A percentile compares a stretch with the other conserved stretches of the same genome.
These are phyloP conservation scores for Gorsachius magnificus DNA, from an alignment of 2,797 vertebrate species.

Conservation along the genomic window DNA sequence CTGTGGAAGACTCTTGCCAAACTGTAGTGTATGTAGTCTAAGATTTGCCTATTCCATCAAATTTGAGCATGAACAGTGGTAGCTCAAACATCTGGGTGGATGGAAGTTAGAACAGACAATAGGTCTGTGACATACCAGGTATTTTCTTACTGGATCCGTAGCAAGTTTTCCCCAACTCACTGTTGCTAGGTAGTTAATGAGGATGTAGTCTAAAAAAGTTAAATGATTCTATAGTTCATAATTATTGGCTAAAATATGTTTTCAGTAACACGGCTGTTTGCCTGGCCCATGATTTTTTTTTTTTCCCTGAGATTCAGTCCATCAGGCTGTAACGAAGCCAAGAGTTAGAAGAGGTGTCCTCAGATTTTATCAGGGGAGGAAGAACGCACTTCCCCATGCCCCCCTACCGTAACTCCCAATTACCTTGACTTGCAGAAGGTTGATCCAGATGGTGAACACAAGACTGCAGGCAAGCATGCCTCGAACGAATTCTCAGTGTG, in stretches of 20 bases:
- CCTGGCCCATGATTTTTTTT: not conserved
- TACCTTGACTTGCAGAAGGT: slow-evolving; percentile 45
- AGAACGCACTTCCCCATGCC: not conserved
- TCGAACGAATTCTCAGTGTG: not conserved
- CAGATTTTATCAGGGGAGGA: not conserved
- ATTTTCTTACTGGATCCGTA: not conserved
- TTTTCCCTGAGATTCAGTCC: not conserved
- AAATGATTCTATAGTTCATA: not conserved
- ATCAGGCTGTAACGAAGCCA: slow-evolving; percentile 1
- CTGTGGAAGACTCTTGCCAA: not conserved
- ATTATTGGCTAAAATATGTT: not conserved
- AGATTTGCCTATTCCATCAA: not conserved
- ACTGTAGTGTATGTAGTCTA: not conserved
- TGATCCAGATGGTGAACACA: slow-evolving; percentile 60
- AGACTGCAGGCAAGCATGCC: slow-evolving; percentile 53
- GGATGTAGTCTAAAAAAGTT: not conserved
- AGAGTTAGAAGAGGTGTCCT: slow-evolving; percentile 6
- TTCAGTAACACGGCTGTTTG: slow-evolving; percentile 30
- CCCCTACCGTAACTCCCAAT: not conserved
- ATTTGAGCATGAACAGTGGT: not conserved
- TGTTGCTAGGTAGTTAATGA: slow-evolving; percentile 39
- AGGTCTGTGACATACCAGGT: not conserved
- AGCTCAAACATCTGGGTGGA: not conserved
- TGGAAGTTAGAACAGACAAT: not conserved
- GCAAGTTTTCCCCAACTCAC: not conserved